Base-by-base conservation (phyloP, 2,888 invertebrate genomes). In the Epinotia ramella region DNA sequence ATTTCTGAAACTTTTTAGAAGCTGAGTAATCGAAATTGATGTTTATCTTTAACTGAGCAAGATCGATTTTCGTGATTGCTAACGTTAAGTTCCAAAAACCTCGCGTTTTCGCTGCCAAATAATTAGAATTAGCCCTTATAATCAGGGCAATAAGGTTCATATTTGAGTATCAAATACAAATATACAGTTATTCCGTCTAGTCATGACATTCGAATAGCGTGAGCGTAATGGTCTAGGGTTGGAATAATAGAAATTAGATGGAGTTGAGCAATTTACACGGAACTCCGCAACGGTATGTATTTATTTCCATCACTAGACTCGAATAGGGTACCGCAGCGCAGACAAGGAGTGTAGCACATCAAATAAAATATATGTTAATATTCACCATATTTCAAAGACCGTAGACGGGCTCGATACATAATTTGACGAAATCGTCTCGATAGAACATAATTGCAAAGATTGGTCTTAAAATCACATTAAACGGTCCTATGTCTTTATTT, bases 191-290 rank as follows among this genome's bases (percentile, higher is more conserved):
- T 44, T 44, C 44, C 20, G 40, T n/a, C 63, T 33, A 63, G 63
- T 18, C 63, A 63, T 44, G 40, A 18, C 40, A 44, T 24, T 16
- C 33, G 33, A 33, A 33, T 62, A n/a, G 62, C 62, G 62, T 62
- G 63, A n/a, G 44, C 18, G 5, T 63, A 18, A 63, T 63, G 44
- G 40, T 33, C n/a, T 18, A 44, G 63, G 44, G 44, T 18, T 12
- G 18, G 40, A 63, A 63, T 63, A 40, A 63, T 63, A 63, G 63
- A 63, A n/a, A 63, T 63, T 63, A 44, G 63, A 63, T 6, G 62
- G 44, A 44, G 63, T 63, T 44, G 44, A 63, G 63, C 12, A 18
- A 63, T 63, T 63, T 63, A 63, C 63, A 63, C 63, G 63, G 44
- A 63, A 63, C n/a, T 7, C 44, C n/a, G 63, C 20, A 20, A 57